phyloP scores from a whole-genome alignment of 2,888 invertebrate species.

The Digitonthophagus gazella region DNA sequence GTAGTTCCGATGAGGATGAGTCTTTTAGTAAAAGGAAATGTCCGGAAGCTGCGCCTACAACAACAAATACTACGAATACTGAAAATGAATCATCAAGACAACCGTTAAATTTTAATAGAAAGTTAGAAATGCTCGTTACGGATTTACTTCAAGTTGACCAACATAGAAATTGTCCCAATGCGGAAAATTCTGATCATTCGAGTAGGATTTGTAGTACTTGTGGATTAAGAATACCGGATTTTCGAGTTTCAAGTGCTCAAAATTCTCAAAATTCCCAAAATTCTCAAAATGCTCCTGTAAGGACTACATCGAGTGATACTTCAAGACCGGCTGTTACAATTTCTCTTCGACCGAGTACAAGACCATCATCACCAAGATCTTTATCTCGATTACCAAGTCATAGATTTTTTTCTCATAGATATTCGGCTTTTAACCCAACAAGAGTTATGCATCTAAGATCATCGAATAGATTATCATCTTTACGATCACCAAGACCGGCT shows the following conservation, averaged over 20 bases:
- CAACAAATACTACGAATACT: neutral
- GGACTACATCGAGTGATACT: neutral
- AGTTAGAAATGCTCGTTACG: constrained; percentile 41
- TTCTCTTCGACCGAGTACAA: neutral
- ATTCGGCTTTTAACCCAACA: constrained; percentile 46
- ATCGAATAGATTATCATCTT: constrained; percentile 4
- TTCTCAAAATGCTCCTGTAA: neutral
- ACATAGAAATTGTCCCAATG: neutral
- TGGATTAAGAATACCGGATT: constrained; percentile 30
- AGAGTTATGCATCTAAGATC: constrained; percentile 40
- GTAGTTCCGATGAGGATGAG: constrained; percentile 38
- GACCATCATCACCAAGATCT: neutral
- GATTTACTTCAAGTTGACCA: constrained; percentile 34
- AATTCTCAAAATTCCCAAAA: constrained; percentile 32
- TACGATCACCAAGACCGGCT: constrained; percentile 27
- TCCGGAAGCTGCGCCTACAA: neutral
- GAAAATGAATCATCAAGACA: constrained; percentile 5
- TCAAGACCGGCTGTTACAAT: neutral
- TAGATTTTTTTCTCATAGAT: constrained; percentile 41
- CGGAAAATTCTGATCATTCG: constrained; percentile 13
- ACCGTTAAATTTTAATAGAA: constrained; percentile 37
- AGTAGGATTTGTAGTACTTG: constrained; percentile 30
- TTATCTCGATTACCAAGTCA: constrained; percentile 23
- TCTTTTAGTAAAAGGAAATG: constrained; percentile 23
- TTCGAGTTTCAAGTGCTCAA: constrained; percentile 33